These are phyloP conservation scores for Aphis craccivora DNA, from an alignment of 1,140 invertebrate genomes.

Conservation along the genomic window DNA sequence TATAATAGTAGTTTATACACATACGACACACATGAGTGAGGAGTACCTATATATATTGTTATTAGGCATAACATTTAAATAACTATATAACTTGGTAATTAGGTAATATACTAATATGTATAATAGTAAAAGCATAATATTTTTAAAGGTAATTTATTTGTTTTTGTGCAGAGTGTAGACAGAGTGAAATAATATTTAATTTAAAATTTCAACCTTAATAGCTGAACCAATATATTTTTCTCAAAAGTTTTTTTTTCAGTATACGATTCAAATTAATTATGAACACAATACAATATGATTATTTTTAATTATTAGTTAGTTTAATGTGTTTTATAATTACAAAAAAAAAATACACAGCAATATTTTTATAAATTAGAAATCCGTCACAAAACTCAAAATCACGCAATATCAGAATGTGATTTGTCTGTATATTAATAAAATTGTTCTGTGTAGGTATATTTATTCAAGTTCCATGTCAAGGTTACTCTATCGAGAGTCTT, in stretches of 20 bases:
- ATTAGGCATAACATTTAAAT: neutral
- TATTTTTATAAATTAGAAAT: slow-evolving; percentile 4
- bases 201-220: neutral
- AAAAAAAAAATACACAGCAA: neutral
- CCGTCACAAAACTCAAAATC: neutral
- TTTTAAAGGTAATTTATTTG: neutral
- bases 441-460: neutral
- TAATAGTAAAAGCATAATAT: no score
- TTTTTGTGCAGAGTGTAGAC: neutral
- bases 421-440: neutral
- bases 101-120: no score
- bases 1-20: no score
- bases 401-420: neutral
- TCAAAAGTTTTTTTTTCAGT: neutral
- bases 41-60: neutral
- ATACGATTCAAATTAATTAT: neutral
- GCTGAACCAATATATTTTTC: neutral
- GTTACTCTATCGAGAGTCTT: neutral
- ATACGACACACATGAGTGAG: neutral
- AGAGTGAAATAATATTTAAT: neutral
- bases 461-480: neutral
- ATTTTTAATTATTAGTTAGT: neutral
- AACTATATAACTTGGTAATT: no score
- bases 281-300: neutral
- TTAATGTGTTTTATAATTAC: neutral